Evolutionary conservation across 2,113 vertebrate genomes (phyloP), one percentile per base, ranked within the genome.

Genomic region (Verasper variegatus): DNA sequence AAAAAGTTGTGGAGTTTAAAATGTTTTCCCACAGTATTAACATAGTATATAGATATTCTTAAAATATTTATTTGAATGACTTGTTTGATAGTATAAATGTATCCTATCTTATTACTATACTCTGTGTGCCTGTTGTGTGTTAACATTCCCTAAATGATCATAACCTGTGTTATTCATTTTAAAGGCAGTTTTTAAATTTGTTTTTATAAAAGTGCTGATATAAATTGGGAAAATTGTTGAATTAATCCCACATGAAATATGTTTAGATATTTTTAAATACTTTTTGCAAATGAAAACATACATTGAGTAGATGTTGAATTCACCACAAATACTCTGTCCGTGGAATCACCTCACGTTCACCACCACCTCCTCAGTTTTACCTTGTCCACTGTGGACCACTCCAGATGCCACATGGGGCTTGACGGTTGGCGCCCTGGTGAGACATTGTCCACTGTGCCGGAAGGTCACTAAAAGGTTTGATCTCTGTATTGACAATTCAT

Each of bases 401-500:
- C 82, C 13, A 26, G 60, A 67, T 74, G 82, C 72, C 82, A 71
- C 81, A 80, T 78, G 75, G 74, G 80, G 71, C 56, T 52, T 68
- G 76, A 80, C 70, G 71, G 83, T 65, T 35, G 47, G 76, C 62
- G 71, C 27, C 26, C 24, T 8, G 49, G 65, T 21, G 65, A 76
- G 63, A 85, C 80, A 81, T 77, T 85, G 85, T 82, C 79, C 67
- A 11, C 74, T 47, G 72, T 58, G 63, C 70, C 61, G 80, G 71
- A 76, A 86, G 89, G 87, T 85, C 84, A 85, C 65, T 80, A 52
- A 79, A 80, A 86, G 82, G 73, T 82, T 87, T 84, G 60, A 84
- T 86, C 70, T 86, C 68, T 83, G 74, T 70, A 52, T 73, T 67
- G 79, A 66, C 78, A 72, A 52, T 58, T 86, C 51, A 31, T 76